Percentiles rank a stretch among this genome's conserved stretches.
Evolutionary conservation across 2,797 vertebrate genomes (phyloP).

Genomic region (Platyrinchus mystaceus): DNA sequence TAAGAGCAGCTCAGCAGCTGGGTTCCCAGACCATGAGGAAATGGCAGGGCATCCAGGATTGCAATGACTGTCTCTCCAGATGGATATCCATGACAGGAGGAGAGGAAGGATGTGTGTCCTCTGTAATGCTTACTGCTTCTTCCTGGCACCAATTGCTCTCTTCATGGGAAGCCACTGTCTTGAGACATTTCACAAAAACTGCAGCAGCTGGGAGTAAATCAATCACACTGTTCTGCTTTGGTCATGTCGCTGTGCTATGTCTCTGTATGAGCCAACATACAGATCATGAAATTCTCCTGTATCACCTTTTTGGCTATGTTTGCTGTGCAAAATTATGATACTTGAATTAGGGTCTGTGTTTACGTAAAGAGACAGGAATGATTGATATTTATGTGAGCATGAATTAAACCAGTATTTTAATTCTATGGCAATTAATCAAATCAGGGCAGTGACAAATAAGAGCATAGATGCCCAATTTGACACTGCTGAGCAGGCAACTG

Average conservation of each 20-base stretch:
- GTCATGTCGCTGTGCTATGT: neutral
- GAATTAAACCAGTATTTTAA: slow-evolving; percentile 42
- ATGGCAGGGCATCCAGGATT: neutral
- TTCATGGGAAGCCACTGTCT: neutral
- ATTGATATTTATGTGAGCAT: neutral
- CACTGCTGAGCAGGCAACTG: neutral
- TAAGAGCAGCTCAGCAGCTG: neutral
- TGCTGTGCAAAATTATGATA: neutral
- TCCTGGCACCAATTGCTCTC: neutral
- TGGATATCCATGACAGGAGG: neutral
- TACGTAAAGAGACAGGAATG: neutral
- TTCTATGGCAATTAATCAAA: neutral
- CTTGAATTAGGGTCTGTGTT: slow-evolving; percentile 4
- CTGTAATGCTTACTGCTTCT: neutral
- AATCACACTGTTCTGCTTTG: neutral
- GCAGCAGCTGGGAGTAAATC: neutral
- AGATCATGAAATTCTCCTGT: slow-evolving; percentile 20
- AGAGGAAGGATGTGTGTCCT: neutral
- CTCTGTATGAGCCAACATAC: neutral
- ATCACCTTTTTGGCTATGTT: neutral
- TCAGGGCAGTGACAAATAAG: neutral
- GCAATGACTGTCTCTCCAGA: neutral
- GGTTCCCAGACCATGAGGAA: neutral
- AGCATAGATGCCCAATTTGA: neutral
- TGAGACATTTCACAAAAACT: neutral